phyloP scores from a whole-genome alignment of 2,113 vertebrate genomes.

The Plectropomus leopardus region DNA sequence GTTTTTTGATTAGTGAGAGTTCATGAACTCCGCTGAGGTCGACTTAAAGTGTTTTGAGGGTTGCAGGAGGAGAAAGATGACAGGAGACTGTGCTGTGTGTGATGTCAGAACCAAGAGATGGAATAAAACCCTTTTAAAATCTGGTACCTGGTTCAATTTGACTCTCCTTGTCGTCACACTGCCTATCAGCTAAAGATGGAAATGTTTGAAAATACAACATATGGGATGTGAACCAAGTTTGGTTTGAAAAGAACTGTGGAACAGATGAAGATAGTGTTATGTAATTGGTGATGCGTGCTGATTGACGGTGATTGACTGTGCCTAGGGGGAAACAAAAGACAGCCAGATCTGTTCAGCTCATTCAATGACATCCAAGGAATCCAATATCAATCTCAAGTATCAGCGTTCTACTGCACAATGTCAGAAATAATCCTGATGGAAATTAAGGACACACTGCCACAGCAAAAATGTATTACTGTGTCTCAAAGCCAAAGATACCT shows the following conservation, averaged over 20 bases:
- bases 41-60: too few relatives aligned
- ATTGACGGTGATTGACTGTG: slow-evolving; percentile 33
- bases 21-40: too few relatives aligned
- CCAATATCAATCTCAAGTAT: slow-evolving; percentile 39
- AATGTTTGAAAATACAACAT: slow-evolving; percentile 25
- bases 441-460: slow-evolving; percentile 38
- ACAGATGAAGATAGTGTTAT: slow-evolving; percentile 16
- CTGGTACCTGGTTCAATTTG: slow-evolving; percentile 18
- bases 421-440: slow-evolving; percentile 45
- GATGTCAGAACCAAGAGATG: background rate
- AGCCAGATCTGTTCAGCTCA: slow-evolving; percentile 20
- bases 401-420: slow-evolving; percentile 25
- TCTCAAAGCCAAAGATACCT: slow-evolving; percentile 20
- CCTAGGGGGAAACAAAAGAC: slow-evolving; percentile 46
- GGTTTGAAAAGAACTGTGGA: slow-evolving; percentile 2
- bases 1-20: too few relatives aligned
- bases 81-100: too few relatives aligned
- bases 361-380: slow-evolving; percentile 46
- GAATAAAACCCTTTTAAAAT: slow-evolving; percentile 32
- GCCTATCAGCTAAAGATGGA: slow-evolving; percentile 1
- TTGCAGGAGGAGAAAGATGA: too few relatives aligned
- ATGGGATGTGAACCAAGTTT: slow-evolving; percentile 26
- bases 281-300: slow-evolving; percentile 22
- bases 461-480: slow-evolving; percentile 15
- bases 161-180: slow-evolving; percentile 29